Percentiles rank a stretch among this genome's conserved stretches.
Evolutionary conservation across 2,797 vertebrate genomes (phyloP).

Genomic region (Bucorvus abyssinicus): DNA sequence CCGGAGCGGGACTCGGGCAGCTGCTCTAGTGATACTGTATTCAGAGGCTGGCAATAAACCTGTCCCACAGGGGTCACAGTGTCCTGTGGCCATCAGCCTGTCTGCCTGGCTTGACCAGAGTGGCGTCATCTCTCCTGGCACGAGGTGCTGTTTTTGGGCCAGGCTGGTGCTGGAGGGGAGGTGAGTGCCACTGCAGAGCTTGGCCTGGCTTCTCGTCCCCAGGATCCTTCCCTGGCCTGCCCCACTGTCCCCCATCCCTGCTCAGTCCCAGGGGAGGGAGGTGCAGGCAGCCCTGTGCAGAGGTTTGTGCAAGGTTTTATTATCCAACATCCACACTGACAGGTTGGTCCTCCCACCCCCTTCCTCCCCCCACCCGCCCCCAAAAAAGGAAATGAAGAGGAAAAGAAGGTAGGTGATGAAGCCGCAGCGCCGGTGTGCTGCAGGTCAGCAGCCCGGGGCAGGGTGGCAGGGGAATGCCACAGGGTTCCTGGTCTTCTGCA

Average conservation of each 20-base stretch:
- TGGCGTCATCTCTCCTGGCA: neutral
- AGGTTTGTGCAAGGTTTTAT: conserved; percentile 69
- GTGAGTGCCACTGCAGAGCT: neutral
- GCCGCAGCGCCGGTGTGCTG: neutral
- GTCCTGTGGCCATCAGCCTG: neutral
- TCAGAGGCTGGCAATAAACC: conserved; percentile 25
- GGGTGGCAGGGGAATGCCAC: neutral
- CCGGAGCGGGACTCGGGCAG: neutral
- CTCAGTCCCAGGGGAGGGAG: neutral
- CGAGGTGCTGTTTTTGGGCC: neutral
- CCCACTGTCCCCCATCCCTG: neutral
- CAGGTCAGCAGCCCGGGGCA: neutral
- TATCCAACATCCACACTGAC: conserved; percentile 69
- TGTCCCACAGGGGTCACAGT: fast-evolving
- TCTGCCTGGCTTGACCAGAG: neutral
- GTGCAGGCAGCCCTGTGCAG: neutral
- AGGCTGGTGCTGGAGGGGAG: neutral
- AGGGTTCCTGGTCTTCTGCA: neutral
- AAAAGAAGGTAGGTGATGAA: neutral
- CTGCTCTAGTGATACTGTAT: neutral
- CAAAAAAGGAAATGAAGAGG: conserved; percentile 19
- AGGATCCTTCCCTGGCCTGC: neutral
- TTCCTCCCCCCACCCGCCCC: neutral
- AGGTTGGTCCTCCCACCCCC: conserved; percentile 16
- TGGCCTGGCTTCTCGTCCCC: neutral